Evolutionary conservation across 2,797 vertebrate genomes (phyloP).

Genomic region (Dipus sagitta): DNA sequence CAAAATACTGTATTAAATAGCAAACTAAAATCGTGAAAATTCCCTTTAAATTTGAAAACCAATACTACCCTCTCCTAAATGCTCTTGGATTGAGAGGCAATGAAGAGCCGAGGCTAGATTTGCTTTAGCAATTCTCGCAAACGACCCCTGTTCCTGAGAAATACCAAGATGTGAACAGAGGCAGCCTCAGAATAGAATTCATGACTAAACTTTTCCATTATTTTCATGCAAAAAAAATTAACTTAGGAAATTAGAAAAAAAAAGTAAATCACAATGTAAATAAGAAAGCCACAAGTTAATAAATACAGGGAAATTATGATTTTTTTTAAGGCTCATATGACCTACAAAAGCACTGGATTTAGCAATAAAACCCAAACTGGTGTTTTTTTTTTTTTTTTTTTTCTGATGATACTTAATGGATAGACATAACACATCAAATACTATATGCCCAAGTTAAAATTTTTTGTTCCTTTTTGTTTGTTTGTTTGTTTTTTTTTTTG

Average conservation of each 20-base stretch:
- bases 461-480: too few species aligned
- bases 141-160: conserved; percentile 60
- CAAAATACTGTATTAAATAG: conserved; percentile 51
- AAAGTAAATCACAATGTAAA: conserved; percentile 34
- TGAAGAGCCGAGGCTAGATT: conserved; percentile 62
- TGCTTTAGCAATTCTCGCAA: conserved; percentile 65
- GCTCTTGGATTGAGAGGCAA: conserved; percentile 71
- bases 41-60: conserved; percentile 33
- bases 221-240: conserved; percentile 58
- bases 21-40: conserved; percentile 70
- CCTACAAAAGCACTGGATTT: neutral
- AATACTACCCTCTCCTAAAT: conserved; percentile 15
- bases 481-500: too few species aligned
- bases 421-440: conserved; percentile 33
- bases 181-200: neutral
- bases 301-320: neutral
- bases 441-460: neutral
- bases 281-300: conserved; percentile 4
- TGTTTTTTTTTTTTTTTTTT: neutral
- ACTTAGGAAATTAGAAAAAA: conserved; percentile 13
- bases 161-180: neutral
- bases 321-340: neutral
- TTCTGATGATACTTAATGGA: neutral
- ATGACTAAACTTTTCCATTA: conserved; percentile 30
- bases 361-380: neutral